Evolutionary conservation across 2,113 vertebrate genomes (phyloP), one percentile per base, ranked within the genome.

Genomic region (Hippocampus zosterae): DNA sequence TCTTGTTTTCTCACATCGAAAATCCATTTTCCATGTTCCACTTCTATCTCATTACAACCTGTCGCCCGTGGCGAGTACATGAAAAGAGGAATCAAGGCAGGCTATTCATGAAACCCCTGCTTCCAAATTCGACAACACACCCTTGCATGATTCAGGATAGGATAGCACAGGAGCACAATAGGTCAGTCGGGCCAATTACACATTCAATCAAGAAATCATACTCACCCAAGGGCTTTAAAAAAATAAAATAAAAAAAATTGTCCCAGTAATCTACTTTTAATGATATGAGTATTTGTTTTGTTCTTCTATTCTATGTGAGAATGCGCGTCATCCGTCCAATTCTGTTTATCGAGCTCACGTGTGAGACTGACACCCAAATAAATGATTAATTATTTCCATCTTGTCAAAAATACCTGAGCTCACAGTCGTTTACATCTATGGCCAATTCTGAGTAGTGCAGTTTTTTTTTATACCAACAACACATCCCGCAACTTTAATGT

Each of bases 1-100:
- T 73, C 40, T 71, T 67, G 52, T 75, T 82, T 76, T 70, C 70
- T 65, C 75, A 82, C 83, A 84, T 83, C 86, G 76, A 65, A 81
- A 88, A 82, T 83, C 80, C 67, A 79, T 84, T 87, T 79, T 71
- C 67, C 57, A 23, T 76, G 1, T 62, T 76, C 41, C 16, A 2
- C 56, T 56, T n/a, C 69, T 40, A 56, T 76, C 68, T 81, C 77
- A 78, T 84, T 75, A 83, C 50, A 72, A 53, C 70, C 76, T 73
- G 59, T 72, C 71, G 76, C 73, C 75, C 59, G 75, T 76, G 70
- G 75, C 74, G 79, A 52, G 44, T 1, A 52, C 69, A 80, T 79
- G 73, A 82, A 80, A 82, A 71, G 68, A 68, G 21, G 64, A 73
- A 79, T 70, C 68, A 71, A 23, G 25, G 3, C 40, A 29, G 65